These are phyloP conservation scores for Chiridota heheva DNA, from an alignment of 35 echinoderm and acorn worm genomes.

Conservation along the genomic window DNA sequence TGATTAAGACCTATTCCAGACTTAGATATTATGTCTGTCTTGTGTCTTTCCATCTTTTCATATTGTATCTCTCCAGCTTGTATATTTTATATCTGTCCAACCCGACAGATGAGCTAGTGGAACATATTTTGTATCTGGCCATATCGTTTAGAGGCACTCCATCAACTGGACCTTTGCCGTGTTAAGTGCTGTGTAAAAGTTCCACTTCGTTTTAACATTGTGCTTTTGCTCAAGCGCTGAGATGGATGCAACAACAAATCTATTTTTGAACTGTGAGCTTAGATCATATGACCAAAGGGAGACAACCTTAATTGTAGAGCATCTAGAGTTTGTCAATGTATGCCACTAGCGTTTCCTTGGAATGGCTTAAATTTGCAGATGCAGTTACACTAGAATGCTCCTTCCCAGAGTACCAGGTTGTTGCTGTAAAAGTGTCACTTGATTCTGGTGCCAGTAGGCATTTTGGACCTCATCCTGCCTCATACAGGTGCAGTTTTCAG, in stretches of 20 bases:
- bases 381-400: background rate
- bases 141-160: background rate
- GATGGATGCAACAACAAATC: conserved; percentile 22
- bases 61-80: conserved; percentile 30
- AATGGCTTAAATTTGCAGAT: background rate
- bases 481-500: too few species aligned
- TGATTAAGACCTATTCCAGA: conserved; percentile 19
- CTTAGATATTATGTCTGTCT: conserved; percentile 1
- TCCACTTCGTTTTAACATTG: conserved; percentile 5
- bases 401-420: background rate
- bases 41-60: conserved; percentile 30
- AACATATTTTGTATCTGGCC: conserved; percentile 35
- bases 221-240: conserved; percentile 15
- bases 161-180: conserved; percentile 42
- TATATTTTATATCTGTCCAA: too few species aligned
- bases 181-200: conserved; percentile 8
- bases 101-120: conserved; percentile 1
- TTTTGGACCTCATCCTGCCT: too few species aligned
- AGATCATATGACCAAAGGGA: conserved; percentile 11
- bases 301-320: background rate
- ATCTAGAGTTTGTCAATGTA: conserved; percentile 10
- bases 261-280: conserved; percentile 43
- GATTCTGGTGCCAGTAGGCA: too few species aligned
- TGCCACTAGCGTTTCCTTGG: conserved; percentile 20
- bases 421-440: conserved; percentile 1